Base-by-base conservation (phyloP, 2,888 invertebrate species). In the Ganaspis brasiliensis region DNA sequence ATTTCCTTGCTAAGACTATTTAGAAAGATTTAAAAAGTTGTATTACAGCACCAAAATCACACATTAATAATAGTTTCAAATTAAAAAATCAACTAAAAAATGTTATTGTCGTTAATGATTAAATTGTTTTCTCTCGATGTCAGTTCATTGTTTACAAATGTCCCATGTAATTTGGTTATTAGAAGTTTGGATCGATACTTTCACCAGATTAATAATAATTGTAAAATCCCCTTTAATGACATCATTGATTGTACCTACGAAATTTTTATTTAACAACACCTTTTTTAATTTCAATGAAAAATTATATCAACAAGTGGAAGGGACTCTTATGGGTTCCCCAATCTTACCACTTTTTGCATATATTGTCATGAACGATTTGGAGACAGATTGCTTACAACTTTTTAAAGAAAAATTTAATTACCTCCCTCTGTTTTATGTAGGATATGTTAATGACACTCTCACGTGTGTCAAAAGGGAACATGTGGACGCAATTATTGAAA, bases 391-490 rank as follows among this genome's bases (percentile, higher is more conserved):
- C 14, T 19, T 57, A 57, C 12, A 57, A 10, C 4, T 57, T 19
- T 14, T 57, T 14, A 57, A 57, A 31, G 10, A 57, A 6, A 6
- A 57, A 19, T 19, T 12, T 2, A 57, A 57, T 57, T 26, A 10
- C 19, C 5, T 21, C 6, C 57, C 57, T 10, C 5, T 12, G 4
- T 24, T 57, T 57, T 57, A 57, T 57, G 9, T 24, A 14, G 6
- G 21, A 57, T 57, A 57, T 57, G 57, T 57, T n/a, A 6, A 57
- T 19, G 57, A 57, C 57, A 57, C 21, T 19, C 31, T 57, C 4
- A 12, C 19, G 19, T 26, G 57, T 6, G 57, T 57, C n/a, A 10
- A 57, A 10, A 21, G 19, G 24, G 26, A 26, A 12, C 57, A 57
- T 19, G 57, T 57, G 1, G 21, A 57, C 19, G 0, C 10, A 10